Conservation (phyloP, 1,140 invertebrate genomes). For the Apolygus lucorum region DNA sequence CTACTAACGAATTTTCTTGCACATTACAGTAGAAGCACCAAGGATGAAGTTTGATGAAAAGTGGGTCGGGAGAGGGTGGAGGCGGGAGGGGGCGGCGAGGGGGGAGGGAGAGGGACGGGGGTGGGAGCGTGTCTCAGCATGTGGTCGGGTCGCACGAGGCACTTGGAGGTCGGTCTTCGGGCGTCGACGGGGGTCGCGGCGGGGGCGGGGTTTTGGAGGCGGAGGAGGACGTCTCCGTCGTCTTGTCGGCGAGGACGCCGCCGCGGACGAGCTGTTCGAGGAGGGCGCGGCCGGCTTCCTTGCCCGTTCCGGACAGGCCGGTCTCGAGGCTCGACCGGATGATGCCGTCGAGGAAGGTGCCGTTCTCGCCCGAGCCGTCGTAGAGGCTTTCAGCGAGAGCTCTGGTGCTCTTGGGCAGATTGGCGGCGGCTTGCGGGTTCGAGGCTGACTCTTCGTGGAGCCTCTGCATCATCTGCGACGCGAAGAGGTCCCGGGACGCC, state of each 20-base stretch:
- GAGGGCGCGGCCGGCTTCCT: conserved; percentile 50
- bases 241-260: conserved; percentile 37
- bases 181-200: background rate
- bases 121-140: conserved; percentile 19
- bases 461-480: conserved; percentile 68
- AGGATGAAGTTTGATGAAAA: conserved; percentile 19
- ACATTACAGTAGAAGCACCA: conserved; percentile 26
- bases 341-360: conserved; percentile 67
- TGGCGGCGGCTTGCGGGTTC: conserved; percentile 34
- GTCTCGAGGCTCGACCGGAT: conserved; percentile 67
- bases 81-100: background rate
- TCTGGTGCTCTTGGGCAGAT: conserved; percentile 46
- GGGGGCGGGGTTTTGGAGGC: conserved; percentile 3
- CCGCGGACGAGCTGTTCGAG: conserved; percentile 62
- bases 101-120: background rate
- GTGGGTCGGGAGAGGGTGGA: background rate
- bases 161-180: conserved; percentile 5
- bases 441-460: conserved; percentile 55
- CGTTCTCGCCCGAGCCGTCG: conserved; percentile 55
- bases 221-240: background rate
- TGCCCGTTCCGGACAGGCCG: conserved; percentile 39
- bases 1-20: conserved; percentile 25
- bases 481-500: conserved; percentile 59
- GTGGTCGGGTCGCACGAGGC: conserved; percentile 9
- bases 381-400: conserved; percentile 53